These are phyloP conservation scores for Mionectes olivaceus DNA, from an alignment of 2,797 vertebrate genomes.

Conservation along the genomic window DNA sequence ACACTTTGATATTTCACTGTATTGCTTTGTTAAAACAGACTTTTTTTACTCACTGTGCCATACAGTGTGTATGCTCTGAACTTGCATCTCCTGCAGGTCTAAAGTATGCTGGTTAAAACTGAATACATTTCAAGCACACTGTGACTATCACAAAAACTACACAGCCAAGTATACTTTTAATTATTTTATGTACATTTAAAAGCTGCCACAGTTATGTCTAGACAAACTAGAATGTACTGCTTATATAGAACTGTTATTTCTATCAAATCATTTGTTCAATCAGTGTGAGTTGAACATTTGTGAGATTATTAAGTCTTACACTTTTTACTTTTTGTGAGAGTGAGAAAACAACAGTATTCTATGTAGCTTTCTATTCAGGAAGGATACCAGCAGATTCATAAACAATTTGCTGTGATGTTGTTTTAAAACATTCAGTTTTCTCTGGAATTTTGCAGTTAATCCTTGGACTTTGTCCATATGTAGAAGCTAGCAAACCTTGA, in stretches of 20 bases:
- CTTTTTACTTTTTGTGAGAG: conserved; percentile 57
- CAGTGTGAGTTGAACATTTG: conserved; percentile 7
- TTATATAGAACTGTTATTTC: conserved; percentile 31
- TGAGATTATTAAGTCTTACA: conserved; percentile 13
- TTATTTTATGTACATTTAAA: conserved; percentile 2
- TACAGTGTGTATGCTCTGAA: conserved; percentile 19
- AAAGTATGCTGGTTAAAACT: conserved; percentile 46
- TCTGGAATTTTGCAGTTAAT: conserved; percentile 7
- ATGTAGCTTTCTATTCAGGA: conserved; percentile 64
- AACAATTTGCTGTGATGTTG: conserved; percentile 55
- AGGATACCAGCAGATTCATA: conserved; percentile 46
- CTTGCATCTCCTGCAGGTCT: conserved; percentile 30
- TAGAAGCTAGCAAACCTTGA: not conserved
- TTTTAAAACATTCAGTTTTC: conserved; percentile 62
- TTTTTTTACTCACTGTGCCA: conserved; percentile 41
- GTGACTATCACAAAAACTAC: conserved; percentile 54
- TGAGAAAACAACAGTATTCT: conserved; percentile 25
- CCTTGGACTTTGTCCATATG: not conserved
- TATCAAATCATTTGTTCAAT: conserved; percentile 45
- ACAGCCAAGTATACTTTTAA: conserved; percentile 13
- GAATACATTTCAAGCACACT: conserved; percentile 51
- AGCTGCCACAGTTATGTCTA: conserved; percentile 9
- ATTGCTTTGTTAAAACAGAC: conserved; percentile 20
- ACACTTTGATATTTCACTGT: conserved; percentile 19
- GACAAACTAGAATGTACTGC: conserved; percentile 46